Evolutionary conservation across 2,888 invertebrate genomes (phyloP), one percentile per base, ranked within the genome.

Genomic region (Drosophila meridionalis): DNA sequence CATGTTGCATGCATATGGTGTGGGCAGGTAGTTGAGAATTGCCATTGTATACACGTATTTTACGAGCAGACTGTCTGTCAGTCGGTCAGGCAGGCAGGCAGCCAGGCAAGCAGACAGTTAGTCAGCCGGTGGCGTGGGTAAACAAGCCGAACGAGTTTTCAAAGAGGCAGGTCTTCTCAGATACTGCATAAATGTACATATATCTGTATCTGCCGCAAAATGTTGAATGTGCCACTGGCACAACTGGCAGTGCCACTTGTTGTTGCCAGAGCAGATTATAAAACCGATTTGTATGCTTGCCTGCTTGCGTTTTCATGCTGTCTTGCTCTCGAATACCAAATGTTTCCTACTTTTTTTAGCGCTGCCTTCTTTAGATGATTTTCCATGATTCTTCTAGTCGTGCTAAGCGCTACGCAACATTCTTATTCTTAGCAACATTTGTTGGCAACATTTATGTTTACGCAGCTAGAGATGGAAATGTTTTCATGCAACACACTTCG

Each of bases 131-230:
- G 68, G 83, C 83, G 73, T 83, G 83, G 83, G 73, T 73, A 85
- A 84, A 88, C 88, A 73, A 87, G 83, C 83, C 67, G 80, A 84
- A 88, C 84, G 67, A 81, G 88, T 84, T 84, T 86, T 53, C 55
- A 62, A 55, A 55, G 61, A 62, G 70, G 60, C 60, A 63, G 30
- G 56, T 50, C 60, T 73, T 50, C 62, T 50, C 62, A 68, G 72
- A 79, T 75, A 63, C 57, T 68, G 69, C 69, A 61, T 71, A 71
- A 70, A 73, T 79, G 14, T 30, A 42, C 40, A 28, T 40, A 30
- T 56, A 56, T 56, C 56, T 42, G 78, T 73, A 81, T 70, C 66
- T 82, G 64, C 71, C 77, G 66, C 78, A 77, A 58, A 36, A 74
- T 66, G 87, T 75, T 68, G 80, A 77, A 73, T 76, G 69, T 83